These are phyloP conservation scores for Bothrops alternatus DNA, from an alignment of 2,797 vertebrate species.

Conservation along the genomic window DNA sequence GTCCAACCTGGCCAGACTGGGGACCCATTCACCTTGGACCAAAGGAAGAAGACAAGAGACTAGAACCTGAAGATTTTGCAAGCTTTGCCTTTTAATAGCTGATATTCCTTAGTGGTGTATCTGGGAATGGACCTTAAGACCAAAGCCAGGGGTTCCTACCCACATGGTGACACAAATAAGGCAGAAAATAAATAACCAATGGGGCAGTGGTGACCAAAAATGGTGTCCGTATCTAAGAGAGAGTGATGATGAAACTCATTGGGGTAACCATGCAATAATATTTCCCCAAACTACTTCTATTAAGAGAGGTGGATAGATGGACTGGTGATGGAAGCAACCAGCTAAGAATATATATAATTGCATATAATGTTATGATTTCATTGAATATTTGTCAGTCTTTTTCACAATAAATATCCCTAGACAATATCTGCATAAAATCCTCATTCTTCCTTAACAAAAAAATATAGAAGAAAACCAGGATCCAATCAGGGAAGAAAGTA, in stretches of 20 bases:
- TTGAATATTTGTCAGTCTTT: background rate
- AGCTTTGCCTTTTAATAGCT: background rate
- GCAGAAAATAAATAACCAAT: background rate
- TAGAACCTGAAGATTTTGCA: background rate
- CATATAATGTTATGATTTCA: background rate
- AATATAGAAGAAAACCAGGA: background rate
- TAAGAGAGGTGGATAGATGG: background rate
- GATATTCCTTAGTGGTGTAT: background rate
- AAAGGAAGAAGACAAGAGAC: background rate
- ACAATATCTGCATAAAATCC: background rate
- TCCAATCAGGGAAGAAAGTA: background rate
- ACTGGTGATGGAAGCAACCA: background rate
- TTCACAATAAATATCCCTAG: background rate
- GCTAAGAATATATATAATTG: background rate
- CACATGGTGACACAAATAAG: background rate
- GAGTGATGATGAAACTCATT: background rate
- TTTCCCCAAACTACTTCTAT: background rate
- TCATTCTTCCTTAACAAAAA: background rate
- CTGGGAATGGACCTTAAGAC: background rate
- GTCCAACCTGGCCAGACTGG: slow-evolving; percentile 82
- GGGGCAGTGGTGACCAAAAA: background rate
- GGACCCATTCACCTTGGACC: slow-evolving; percentile 82
- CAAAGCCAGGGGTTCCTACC: background rate
- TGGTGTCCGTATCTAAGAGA: background rate
- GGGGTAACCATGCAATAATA: background rate